Percentiles rank a stretch among this genome's conserved stretches.
Evolutionary conservation across 2,888 invertebrate species (phyloP).

Genomic region (Harpalus rubripes): DNA sequence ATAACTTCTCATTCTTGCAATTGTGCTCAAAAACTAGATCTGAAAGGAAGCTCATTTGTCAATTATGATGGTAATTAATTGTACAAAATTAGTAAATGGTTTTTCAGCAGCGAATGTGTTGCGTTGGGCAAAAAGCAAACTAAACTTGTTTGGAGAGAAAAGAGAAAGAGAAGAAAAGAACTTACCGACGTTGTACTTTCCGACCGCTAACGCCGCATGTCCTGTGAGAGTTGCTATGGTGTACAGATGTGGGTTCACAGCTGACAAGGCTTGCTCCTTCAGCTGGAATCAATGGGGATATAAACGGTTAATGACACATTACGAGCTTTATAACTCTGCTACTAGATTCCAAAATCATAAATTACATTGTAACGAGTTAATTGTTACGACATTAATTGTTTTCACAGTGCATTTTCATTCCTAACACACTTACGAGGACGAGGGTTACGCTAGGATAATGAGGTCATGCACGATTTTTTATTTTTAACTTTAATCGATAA

Average conservation of each 20-base stretch:
- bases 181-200: slow-evolving; percentile 84
- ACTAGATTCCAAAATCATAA: not conserved
- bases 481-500: no score
- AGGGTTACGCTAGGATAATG: no score
- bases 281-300: slow-evolving; percentile 76
- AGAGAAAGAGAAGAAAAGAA: slow-evolving; percentile 46
- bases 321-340: not conserved
- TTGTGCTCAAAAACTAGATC: not conserved
- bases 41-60: slow-evolving; percentile 40
- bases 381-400: not conserved
- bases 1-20: not conserved
- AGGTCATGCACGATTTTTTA: no score
- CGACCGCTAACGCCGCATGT: slow-evolving; percentile 86
- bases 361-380: not conserved
- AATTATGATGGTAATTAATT: slow-evolving; percentile 40
- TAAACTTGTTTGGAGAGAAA: slow-evolving; percentile 18
- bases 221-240: slow-evolving; percentile 95
- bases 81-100: slow-evolving; percentile 16
- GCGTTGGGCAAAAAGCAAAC: slow-evolving; percentile 3
- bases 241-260: slow-evolving; percentile 90
- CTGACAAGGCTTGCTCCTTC: slow-evolving; percentile 84
- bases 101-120: not conserved
- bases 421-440: no score
- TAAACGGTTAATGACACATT: slow-evolving; percentile 12
- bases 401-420: not conserved